A percentile compares a stretch with the other conserved stretches of the same genome.
These are phyloP conservation scores for Smutsia temminckii DNA, from an alignment of 2,797 vertebrate genomes.

Conservation along the genomic window DNA sequence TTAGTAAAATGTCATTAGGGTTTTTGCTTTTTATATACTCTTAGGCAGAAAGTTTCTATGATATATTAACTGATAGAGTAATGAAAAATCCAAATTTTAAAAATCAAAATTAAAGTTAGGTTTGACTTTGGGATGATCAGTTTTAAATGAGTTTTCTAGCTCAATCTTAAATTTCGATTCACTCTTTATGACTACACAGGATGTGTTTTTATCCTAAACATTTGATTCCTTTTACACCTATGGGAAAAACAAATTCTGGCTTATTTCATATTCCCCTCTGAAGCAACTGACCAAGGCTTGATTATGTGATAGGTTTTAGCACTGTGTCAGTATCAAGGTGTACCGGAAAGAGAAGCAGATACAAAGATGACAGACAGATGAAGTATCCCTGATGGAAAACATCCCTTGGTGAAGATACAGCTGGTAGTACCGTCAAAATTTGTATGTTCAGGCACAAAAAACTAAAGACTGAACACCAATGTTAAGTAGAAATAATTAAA, in stretches of 20 bases:
- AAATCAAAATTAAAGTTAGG: conserved; percentile 26
- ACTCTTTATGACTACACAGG: not conserved
- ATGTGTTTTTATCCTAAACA: conserved; percentile 59
- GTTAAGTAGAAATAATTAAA: not conserved
- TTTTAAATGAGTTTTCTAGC: conserved; percentile 40
- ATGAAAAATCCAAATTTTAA: not conserved
- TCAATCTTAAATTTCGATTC: conserved; percentile 14
- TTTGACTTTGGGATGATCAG: not conserved
- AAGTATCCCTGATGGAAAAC: conserved; percentile 79
- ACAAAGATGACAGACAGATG: conserved; percentile 78
- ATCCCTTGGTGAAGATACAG: conserved; percentile 50
- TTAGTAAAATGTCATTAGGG: not conserved
- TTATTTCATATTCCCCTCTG: conserved; percentile 33
- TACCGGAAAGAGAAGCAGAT: conserved; percentile 78
- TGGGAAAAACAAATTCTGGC: conserved; percentile 63
- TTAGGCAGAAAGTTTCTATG: not conserved
- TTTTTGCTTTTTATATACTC: not conserved
- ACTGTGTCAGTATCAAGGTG: conserved; percentile 78
- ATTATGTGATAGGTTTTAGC: conserved; percentile 73
- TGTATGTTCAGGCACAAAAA: not conserved
- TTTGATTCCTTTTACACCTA: conserved; percentile 66
- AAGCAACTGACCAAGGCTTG: conserved; percentile 56
- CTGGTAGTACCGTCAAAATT: conserved; percentile 43
- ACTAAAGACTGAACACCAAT: not conserved
- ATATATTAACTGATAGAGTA: not conserved